Base-by-base conservation (phyloP, 1,140 invertebrate species). In the Aphelenchoides besseyi region DNA sequence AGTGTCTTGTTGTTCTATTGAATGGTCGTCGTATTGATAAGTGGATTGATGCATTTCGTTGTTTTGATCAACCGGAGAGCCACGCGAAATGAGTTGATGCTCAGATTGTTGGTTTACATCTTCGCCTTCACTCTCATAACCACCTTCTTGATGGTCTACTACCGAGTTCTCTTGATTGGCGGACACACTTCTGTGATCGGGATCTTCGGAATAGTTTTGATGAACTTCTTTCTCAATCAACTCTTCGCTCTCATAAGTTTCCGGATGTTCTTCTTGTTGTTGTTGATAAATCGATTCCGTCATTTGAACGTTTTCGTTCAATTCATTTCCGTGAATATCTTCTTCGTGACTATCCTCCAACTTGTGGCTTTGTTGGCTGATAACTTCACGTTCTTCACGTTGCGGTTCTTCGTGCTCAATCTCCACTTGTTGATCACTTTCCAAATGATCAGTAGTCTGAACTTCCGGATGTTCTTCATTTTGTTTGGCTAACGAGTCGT, bases 1-100 rank as follows among this genome's bases (percentile, higher is more conserved):
- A 68, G 55, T n/a, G 1, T 70, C 59, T 37, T 28, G 68, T n/a
- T 9, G 30, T 69, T 69, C n/a, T n/a, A n/a, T n/a, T n/a, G n/a
- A n/a, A n/a, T n/a, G n/a, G n/a, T n/a, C n/a, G n/a, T n/a, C n/a
- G n/a, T n/a, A n/a, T n/a, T n/a, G n/a, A n/a, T n/a, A n/a, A n/a
- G n/a, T n/a, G n/a, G n/a, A n/a, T n/a, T n/a, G n/a, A n/a, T n/a
- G n/a, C n/a, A n/a, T n/a, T n/a, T n/a, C n/a, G n/a, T n/a, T n/a
- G n/a, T n/a, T n/a, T n/a, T n/a, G n/a, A n/a, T n/a, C n/a, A n/a
- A n/a, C n/a, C n/a, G n/a, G n/a, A n/a, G n/a, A n/a, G n/a, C n/a
- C n/a, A n/a, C n/a, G n/a, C n/a, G n/a, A n/a, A n/a, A n/a, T n/a
- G n/a, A n/a, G n/a, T n/a, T n/a, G n/a, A n/a, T n/a, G n/a, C n/a